These are phyloP conservation scores for Diloba caeruleocephala DNA, from an alignment of 2,888 invertebrate species.

Conservation along the genomic window DNA sequence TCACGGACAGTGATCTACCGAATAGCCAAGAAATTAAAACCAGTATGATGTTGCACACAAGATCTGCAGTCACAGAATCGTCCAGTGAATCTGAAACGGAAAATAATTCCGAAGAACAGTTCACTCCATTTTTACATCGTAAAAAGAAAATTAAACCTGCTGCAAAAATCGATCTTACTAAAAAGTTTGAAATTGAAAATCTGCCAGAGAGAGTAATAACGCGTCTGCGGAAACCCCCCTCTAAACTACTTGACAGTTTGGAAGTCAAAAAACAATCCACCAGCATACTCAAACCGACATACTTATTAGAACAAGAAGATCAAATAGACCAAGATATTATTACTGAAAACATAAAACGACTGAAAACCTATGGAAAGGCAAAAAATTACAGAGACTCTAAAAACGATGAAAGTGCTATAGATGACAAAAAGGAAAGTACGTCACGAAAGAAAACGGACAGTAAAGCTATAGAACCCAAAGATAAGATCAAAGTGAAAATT, in stretches of 20 bases:
- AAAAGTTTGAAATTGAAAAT: conserved; percentile 67
- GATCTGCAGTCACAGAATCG: conserved; percentile 59
- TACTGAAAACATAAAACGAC: conserved; percentile 71
- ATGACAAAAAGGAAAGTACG: conserved; percentile 16
- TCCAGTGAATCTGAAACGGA: conserved; percentile 78
- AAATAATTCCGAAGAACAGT: conserved; percentile 64
- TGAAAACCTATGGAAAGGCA: conserved; percentile 66
- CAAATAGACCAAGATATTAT: conserved; percentile 73
- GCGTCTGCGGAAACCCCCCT: conserved; percentile 75
- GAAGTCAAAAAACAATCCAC: conserved; percentile 48
- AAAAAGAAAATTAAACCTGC: conserved; percentile 61
- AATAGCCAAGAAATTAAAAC: conserved; percentile 81
- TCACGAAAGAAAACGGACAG: conserved; percentile 25
- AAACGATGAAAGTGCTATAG: conserved; percentile 24
- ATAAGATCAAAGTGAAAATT: conserved; percentile 49
- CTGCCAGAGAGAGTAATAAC: conserved; percentile 76
- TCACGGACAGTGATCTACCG: conserved; percentile 74
- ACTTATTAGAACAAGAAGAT: conserved; percentile 69
- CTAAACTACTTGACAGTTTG: conserved; percentile 59
- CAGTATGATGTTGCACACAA: conserved; percentile 57
- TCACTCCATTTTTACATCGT: conserved; percentile 66
- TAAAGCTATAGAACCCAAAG: conserved; percentile 39
- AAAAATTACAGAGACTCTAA: conserved; percentile 56
- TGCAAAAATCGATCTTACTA: conserved; percentile 70
- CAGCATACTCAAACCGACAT: conserved; percentile 67